Evolutionary conservation across 2,113 vertebrate species (phyloP), one percentile per base, ranked within the genome.

Genomic region (Phasianus colchicus): DNA sequence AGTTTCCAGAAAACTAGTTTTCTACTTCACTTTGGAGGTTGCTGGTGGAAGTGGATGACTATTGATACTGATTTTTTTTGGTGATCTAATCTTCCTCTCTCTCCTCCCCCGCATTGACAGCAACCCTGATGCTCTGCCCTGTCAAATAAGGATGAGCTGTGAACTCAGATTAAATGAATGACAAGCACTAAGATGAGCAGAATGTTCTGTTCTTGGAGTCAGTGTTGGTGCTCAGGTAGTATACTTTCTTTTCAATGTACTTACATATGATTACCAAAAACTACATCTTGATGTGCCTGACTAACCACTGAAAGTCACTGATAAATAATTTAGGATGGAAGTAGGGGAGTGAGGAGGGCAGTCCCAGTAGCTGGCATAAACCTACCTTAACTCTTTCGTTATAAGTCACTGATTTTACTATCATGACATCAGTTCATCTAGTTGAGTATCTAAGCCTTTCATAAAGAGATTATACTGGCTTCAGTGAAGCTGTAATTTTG

Each of bases 151-250:
- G 16, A 34, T 10, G 17, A 63, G 50, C 21, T 61, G 5, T 16
- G 54, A 88, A 61, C 32, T 57, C 22, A 2, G 8, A 25, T 67
- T 48, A 29, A 67, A 58, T 0, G 0, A 29, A 6, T 36, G 38
- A 30, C 52, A 10, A 34, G 6, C 13, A 61, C 10, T 3, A 29
- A 73, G 13, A 75, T 4, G 1, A 90, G 13, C 18, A 60, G 42
- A 34, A 2, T 3, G 12, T 19, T 72, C 48, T 1, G 1, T 27
- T 36, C 8, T 43, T 47, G n/a, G 29, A 88, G 52, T 57, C 13
- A 3, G 8, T 29, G 17, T 1, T 45, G 32, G 9, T 29, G 32
- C 10, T 42, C 0, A 2, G 17, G 40, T 29, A 20, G 15, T 6
- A 6, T 19, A 55, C 18, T 11, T 38, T 19, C 36, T 24, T 55